Base-by-base conservation (phyloP, 2,797 vertebrate genomes). In the Paguma larvata region DNA sequence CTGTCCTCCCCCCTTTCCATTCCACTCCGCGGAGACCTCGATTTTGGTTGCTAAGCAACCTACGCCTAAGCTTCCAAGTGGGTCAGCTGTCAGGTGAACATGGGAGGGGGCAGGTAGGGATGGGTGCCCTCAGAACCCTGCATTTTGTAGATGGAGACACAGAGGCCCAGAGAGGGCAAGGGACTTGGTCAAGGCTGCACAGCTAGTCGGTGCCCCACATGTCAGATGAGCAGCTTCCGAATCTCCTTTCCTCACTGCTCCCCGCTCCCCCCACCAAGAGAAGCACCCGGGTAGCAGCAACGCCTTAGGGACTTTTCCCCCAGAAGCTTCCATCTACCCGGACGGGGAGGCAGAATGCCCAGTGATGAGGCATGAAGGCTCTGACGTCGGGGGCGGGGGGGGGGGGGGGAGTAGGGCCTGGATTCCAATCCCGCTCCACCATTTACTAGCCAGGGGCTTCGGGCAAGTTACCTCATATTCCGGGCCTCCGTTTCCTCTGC, bases 31-130 rank as follows among this genome's bases (percentile, higher is more conserved):
- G 27, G 53, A 96, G 96, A 91, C 84, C 86, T 96, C 89, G 73
- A 85, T 94, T 94, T 93, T 63, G 30, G 97, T 97, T 97, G 96
- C 98, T 95, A 97, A 96, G 97, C 94, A 97, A 97, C 94, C 21
- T 51, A 16, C 70, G 73, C 92, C 96, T 94, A 53, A 72, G 88
- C 93, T 95, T 96, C 82, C 62, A 86, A 96, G 82, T 95, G 86
- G 85, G 94, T 95, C 94, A 44, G 46, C 79, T 63, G 14, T 79
- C 94, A 96, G 89, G 95, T 97, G 91, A 97, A 59, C 63, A 41
- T 7, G 0, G 12, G 63, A 67, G 51, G 30, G 12, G 56, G 62
- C 72, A 65, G 59, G 46, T 1, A 13, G 30, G 34, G 21, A 14
- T 25, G 21, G 63, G 48, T 46, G 19, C 53, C n/a, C 85, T 41